These are phyloP conservation scores for Lycocerus yunnanus DNA, from an alignment of 2,888 invertebrate genomes.

Conservation along the genomic window DNA sequence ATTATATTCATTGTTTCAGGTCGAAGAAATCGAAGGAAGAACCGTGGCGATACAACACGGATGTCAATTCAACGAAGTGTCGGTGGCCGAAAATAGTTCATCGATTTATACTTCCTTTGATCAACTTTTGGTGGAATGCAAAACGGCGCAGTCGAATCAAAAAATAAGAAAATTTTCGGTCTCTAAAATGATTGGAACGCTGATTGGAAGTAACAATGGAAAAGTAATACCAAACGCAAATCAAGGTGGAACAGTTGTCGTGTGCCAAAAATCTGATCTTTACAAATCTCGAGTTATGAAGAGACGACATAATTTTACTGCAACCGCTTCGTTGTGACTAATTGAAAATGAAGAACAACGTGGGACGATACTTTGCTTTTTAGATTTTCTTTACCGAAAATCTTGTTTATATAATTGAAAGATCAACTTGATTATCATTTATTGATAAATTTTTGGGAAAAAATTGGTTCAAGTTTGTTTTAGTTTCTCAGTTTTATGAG, in stretches of 20 bases:
- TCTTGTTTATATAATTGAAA: slow-evolving; percentile 26
- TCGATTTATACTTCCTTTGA: slow-evolving; percentile 77
- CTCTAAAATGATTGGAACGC: slow-evolving; percentile 77
- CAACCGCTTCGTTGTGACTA: slow-evolving; percentile 72
- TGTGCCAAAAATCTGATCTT: slow-evolving; percentile 64
- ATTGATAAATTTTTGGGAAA: background rate
- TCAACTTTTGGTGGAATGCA: slow-evolving; percentile 68
- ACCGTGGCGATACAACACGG: slow-evolving; percentile 68
- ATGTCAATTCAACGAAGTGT: slow-evolving; percentile 80
- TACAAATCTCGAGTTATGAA: slow-evolving; percentile 62
- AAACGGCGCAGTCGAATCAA: slow-evolving; percentile 56
- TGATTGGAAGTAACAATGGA: slow-evolving; percentile 62
- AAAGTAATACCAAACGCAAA: slow-evolving; percentile 51
- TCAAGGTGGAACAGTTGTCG: slow-evolving; percentile 63
- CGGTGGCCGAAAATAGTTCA: slow-evolving; percentile 78
- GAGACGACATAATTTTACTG: slow-evolving; percentile 63
- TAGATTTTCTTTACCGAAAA: slow-evolving; percentile 23
- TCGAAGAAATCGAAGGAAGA: slow-evolving; percentile 73
- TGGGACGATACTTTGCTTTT: slow-evolving; percentile 39
- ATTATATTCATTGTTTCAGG: slow-evolving; percentile 58
- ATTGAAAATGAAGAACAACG: slow-evolving; percentile 49
- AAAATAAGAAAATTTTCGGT: slow-evolving; percentile 76
- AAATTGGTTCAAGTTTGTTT: slow-evolving; percentile 15
- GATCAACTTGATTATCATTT: background rate
- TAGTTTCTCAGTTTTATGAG: slow-evolving; percentile 52